Evolutionary conservation across 2,797 vertebrate genomes (phyloP).

Genomic region (Chlorospingus semifuscus): DNA sequence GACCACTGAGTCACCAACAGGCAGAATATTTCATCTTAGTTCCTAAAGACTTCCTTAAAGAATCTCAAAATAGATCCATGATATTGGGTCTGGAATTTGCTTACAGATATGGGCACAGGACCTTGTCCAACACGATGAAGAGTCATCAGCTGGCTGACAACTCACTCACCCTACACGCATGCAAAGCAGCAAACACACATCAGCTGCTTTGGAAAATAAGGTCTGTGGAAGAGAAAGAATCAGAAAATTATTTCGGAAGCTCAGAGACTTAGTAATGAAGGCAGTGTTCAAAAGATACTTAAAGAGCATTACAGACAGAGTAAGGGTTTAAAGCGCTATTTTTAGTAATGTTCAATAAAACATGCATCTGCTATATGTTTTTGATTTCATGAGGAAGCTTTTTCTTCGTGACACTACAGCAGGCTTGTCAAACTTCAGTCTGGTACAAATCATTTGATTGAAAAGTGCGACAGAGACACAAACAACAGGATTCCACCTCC

Average conservation of each 20-base stretch:
- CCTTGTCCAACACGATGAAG: neutral
- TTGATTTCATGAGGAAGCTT: constrained; percentile 59
- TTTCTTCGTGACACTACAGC: neutral
- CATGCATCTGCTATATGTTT: constrained; percentile 70
- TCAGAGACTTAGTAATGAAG: constrained; percentile 65
- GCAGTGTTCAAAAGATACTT: constrained; percentile 65
- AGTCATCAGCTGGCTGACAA: constrained; percentile 41
- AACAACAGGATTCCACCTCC: constrained; percentile 38
- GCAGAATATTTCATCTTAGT: neutral
- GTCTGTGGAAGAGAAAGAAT: constrained; percentile 13
- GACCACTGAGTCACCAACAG: neutral
- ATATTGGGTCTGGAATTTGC: neutral
- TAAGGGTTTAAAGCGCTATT: constrained; percentile 62
- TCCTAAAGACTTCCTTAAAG: neutral
- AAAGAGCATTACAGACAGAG: constrained; percentile 66
- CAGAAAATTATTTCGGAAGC: constrained; percentile 61
- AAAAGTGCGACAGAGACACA: constrained; percentile 15
- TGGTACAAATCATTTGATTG: constrained; percentile 34
- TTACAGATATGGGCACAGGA: neutral
- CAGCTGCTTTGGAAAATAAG: constrained; percentile 35
- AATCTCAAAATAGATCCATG: neutral
- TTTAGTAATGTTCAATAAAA: constrained; percentile 66
- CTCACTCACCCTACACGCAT: neutral
- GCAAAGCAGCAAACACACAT: constrained; percentile 34
- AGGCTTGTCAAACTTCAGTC: constrained; percentile 57